Evolutionary conservation across 2,888 invertebrate genomes (phyloP).

Genomic region (Ommatoiulus sabulosus): DNA sequence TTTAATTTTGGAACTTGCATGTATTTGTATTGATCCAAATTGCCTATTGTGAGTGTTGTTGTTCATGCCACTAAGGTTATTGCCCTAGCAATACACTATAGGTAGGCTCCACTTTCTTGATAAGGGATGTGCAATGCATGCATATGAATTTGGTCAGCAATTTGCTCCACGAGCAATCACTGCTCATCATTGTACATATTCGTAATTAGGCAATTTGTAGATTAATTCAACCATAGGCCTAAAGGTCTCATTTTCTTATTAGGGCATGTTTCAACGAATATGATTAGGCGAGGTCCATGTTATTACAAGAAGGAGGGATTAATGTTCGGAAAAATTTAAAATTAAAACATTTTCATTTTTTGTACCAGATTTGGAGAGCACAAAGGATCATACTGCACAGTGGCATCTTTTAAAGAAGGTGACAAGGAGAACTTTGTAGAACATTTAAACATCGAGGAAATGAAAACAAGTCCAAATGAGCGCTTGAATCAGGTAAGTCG

Average conservation of each 20-base stretch:
- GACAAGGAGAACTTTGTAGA: conserved; percentile 55
- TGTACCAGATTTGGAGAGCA: conserved; percentile 72
- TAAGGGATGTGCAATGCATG: background rate
- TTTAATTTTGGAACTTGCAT: background rate
- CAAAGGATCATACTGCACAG: conserved; percentile 74
- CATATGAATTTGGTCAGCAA: background rate
- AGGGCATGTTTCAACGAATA: no score
- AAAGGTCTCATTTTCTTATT: no score
- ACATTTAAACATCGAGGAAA: conserved; percentile 49
- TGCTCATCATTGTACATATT: background rate
- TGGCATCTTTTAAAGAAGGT: conserved; percentile 72
- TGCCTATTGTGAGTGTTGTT: background rate
- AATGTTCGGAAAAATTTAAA: no score
- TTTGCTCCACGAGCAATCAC: background rate
- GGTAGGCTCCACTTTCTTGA: background rate
- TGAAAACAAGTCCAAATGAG: background rate
- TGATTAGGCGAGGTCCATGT: no score
- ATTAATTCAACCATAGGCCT: background rate
- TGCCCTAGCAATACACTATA: background rate
- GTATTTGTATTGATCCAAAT: background rate
- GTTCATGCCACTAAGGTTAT: background rate
- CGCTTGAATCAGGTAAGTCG: background rate
- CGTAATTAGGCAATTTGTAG: background rate
- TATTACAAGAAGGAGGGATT: no score
- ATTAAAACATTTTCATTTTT: no score